A percentile compares a stretch with the other conserved stretches of the same genome.
Conservation (phyloP, 2,797 vertebrate species). For the Rhadinocentrus ornatus region DNA sequence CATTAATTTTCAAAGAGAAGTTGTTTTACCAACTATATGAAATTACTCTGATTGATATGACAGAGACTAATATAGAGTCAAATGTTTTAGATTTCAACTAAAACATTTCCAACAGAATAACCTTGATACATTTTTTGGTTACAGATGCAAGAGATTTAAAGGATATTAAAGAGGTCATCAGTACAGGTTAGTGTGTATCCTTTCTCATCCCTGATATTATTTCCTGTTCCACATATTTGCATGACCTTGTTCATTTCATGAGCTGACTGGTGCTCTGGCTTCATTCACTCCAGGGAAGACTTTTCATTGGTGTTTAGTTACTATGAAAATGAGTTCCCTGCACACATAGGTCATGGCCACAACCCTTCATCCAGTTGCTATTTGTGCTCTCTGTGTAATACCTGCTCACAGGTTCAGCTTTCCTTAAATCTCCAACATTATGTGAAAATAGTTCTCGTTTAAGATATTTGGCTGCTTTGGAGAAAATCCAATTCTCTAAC, state of each 20-base stretch:
- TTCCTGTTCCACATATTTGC: slow-evolving; percentile 69
- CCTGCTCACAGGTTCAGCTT: slow-evolving; percentile 72
- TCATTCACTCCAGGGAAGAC: slow-evolving; percentile 72
- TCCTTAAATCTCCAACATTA: slow-evolving; percentile 74
- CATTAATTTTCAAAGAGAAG: slow-evolving; percentile 32
- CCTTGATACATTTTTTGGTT: slow-evolving; percentile 51
- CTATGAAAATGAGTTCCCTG: slow-evolving; percentile 76
- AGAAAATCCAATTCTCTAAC: slow-evolving; percentile 63
- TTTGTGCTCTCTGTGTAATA: slow-evolving; percentile 75
- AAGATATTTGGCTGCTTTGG: slow-evolving; percentile 47
- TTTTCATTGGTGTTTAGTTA: slow-evolving; percentile 75
- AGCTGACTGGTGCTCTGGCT: slow-evolving; percentile 61
- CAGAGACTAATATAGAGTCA: slow-evolving; percentile 11
- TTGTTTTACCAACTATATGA: slow-evolving; percentile 32
- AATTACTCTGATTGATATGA: slow-evolving; percentile 30
- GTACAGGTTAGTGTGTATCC: slow-evolving; percentile 55
- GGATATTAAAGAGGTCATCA: slow-evolving; percentile 67
- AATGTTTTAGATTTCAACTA: neutral
- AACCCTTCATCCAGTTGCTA: slow-evolving; percentile 74
- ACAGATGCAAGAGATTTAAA: slow-evolving; percentile 53
- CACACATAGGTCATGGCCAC: slow-evolving; percentile 76
- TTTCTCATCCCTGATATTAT: slow-evolving; percentile 66
- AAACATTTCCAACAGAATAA: slow-evolving; percentile 35
- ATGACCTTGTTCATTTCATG: slow-evolving; percentile 67
- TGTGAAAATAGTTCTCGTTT: slow-evolving; percentile 61